These are phyloP conservation scores for Radopholus similis DNA, from an alignment of 1,140 invertebrate genomes.

Conservation along the genomic window DNA sequence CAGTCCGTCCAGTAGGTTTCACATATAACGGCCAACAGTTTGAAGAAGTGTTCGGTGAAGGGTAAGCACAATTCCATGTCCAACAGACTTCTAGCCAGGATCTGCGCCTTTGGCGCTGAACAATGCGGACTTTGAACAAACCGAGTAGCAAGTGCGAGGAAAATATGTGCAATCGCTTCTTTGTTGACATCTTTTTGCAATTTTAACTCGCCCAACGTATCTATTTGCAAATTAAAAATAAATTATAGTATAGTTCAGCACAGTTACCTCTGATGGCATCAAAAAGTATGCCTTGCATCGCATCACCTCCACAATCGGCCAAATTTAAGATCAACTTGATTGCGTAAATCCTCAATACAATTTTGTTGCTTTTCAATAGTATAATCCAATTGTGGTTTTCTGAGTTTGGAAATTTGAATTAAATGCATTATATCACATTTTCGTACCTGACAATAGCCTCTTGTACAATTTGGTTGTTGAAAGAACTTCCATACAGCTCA, in stretches of 20 bases:
- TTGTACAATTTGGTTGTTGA: conserved; percentile 22
- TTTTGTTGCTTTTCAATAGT: conserved; percentile 1
- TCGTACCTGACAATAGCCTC: conserved; percentile 7
- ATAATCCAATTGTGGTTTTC: not conserved
- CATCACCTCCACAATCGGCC: not conserved
- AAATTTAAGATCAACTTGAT: conserved; percentile 3
- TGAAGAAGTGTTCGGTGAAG: not conserved
- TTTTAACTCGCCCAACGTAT: not conserved
- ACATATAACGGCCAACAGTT: conserved; percentile 13
- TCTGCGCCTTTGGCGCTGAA: not conserved
- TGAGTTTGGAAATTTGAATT: not conserved
- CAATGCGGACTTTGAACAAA: not conserved
- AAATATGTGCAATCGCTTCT: no score
- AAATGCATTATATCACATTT: conserved; percentile 5
- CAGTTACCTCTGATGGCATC: not conserved
- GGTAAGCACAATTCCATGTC: not conserved
- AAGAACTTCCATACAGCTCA: conserved; percentile 19
- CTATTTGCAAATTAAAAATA: not conserved
- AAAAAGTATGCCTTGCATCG: not conserved
- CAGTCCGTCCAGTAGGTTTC: conserved; percentile 4
- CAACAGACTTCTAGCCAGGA: not conserved
- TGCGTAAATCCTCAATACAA: conserved; percentile 4
- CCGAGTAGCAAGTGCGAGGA: not conserved
- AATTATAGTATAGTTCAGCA: not conserved
- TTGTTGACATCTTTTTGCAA: no score